A percentile compares a stretch with the other conserved stretches of the same genome.
Evolutionary conservation across 2,888 invertebrate genomes (phyloP).

Genomic region (Trissonchulus latispiculum): DNA sequence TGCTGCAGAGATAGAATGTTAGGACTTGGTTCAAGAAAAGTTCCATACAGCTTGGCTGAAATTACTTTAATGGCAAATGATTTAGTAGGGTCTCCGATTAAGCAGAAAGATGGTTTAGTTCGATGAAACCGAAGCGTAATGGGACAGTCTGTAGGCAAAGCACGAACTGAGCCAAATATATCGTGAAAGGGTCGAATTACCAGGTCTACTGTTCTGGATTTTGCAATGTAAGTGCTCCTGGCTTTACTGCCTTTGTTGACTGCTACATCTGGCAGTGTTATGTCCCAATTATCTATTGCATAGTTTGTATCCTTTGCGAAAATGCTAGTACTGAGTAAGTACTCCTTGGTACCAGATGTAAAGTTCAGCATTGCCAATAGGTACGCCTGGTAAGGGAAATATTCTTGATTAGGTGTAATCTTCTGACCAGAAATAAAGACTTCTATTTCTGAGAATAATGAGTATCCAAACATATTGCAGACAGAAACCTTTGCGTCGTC

Average conservation of each 20-base stretch:
- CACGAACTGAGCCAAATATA: too few relatives aligned
- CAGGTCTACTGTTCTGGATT: too few relatives aligned
- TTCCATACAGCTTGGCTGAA: neutral
- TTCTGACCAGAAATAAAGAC: too few relatives aligned
- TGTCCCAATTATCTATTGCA: too few relatives aligned
- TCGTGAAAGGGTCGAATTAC: too few relatives aligned
- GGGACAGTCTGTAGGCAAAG: too few relatives aligned
- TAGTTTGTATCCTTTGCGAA: neutral
- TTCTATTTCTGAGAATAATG: too few relatives aligned
- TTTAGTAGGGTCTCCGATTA: neutral
- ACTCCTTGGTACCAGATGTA: neutral
- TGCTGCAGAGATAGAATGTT: neutral
- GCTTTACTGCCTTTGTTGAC: too few relatives aligned
- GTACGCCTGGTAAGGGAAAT: neutral
- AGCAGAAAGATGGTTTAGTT: neutral
- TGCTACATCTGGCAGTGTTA: too few relatives aligned
- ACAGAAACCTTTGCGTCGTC: slow-evolving; percentile 1
- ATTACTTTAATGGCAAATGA: neutral
- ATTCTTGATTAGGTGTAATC: neutral
- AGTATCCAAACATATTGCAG: too few relatives aligned
- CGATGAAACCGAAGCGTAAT: too few relatives aligned
- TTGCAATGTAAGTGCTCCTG: neutral
- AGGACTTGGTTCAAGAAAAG: neutral
- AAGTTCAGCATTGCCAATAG: too few relatives aligned
- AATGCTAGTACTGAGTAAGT: neutral